These are phyloP conservation scores for Coelopa frigida DNA, from an alignment of 1,140 invertebrate genomes.

Conservation along the genomic window DNA sequence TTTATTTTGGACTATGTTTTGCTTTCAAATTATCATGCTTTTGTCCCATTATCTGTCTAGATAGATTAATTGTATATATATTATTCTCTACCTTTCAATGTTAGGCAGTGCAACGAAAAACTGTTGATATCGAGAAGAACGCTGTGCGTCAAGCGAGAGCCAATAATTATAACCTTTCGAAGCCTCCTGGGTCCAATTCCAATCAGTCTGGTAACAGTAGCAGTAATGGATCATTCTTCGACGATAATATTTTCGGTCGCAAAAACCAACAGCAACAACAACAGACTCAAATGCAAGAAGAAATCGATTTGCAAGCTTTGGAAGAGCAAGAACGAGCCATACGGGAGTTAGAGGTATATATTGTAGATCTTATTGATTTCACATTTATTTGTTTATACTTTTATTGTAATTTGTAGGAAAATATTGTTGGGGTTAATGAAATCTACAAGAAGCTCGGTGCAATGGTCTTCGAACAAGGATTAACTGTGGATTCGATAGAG, in stretches of 20 bases:
- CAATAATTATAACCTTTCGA: constrained; percentile 35
- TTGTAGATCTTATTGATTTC: not conserved
- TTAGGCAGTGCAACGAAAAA: constrained; percentile 40
- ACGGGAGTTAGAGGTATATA: constrained; percentile 73
- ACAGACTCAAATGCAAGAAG: constrained; percentile 67
- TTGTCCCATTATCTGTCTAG: not conserved
- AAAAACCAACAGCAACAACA: constrained; percentile 50
- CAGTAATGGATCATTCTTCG: constrained; percentile 37
- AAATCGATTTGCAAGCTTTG: constrained; percentile 74
- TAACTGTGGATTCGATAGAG: constrained; percentile 94
- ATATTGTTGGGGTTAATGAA: constrained; percentile 94
- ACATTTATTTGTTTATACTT: not conserved
- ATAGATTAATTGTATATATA: not conserved
- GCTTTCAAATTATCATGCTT: too few species aligned
- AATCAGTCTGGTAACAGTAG: constrained; percentile 22
- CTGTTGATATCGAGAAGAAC: constrained; percentile 42
- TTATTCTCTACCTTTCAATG: not conserved
- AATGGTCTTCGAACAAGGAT: constrained; percentile 95
- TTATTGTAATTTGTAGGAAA: constrained; percentile 55
- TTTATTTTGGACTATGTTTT: too few species aligned
- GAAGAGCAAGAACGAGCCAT: constrained; percentile 88
- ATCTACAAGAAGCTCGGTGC: constrained; percentile 97
- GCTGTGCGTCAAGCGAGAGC: constrained; percentile 37
- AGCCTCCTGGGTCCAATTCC: constrained; percentile 29
- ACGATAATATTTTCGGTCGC: constrained; percentile 41